Evolutionary conservation across 2,797 vertebrate species (phyloP).

Genomic region (Adelosebastes latens): DNA sequence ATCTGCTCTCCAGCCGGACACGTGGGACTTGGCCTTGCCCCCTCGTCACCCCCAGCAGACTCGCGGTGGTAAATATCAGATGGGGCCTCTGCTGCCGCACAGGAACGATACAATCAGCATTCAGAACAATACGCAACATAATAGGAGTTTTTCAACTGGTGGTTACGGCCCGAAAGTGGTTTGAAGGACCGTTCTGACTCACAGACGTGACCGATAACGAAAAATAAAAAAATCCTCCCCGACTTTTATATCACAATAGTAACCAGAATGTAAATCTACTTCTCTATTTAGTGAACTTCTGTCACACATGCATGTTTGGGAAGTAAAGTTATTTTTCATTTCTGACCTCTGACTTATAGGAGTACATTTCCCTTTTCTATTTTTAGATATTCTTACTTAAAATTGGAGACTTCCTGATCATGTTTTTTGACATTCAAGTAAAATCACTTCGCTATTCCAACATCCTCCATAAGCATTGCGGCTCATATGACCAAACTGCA

Average conservation of each 20-base stretch:
- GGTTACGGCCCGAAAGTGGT: conserved; percentile 22
- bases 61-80: conserved; percentile 81
- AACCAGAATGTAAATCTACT: background rate
- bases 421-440: no score
- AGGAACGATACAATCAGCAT: conserved; percentile 59
- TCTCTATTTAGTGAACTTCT: background rate
- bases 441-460: no score
- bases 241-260: background rate
- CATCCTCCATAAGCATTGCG: no score
- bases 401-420: no score
- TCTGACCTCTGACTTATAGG: no score
- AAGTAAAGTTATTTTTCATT: background rate
- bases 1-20: conserved; percentile 81
- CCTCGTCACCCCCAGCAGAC: conserved; percentile 68
- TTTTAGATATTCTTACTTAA: no score
- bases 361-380: no score
- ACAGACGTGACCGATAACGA: background rate
- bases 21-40: conserved; percentile 82
- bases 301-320: background rate
- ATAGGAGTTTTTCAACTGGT: conserved; percentile 60
- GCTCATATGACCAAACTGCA: no score
- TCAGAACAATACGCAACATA: conserved; percentile 60
- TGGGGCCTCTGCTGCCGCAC: conserved; percentile 55
- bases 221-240: background rate
- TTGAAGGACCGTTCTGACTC: conserved; percentile 33